Conservation (phyloP, 1,140 invertebrate species). For the Zaprionus ghesquierei region DNA sequence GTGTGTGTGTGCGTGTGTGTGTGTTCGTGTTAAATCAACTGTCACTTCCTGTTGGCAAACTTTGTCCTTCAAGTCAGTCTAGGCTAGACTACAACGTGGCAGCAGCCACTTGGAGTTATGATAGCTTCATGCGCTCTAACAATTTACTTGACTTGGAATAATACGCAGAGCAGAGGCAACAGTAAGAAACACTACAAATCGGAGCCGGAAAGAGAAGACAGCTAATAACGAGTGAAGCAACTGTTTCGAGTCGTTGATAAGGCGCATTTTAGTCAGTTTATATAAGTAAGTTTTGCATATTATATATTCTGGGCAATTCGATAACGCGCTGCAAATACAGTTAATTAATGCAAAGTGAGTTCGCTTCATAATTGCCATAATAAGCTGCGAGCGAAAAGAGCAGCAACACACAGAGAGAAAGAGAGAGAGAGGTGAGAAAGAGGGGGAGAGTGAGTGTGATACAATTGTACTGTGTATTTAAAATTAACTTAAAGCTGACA, state of each 20-base stretch:
- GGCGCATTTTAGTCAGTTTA: neutral
- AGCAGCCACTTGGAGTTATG: conserved; percentile 64
- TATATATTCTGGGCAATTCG: neutral
- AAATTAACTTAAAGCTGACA: conserved; percentile 10
- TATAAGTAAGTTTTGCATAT: neutral
- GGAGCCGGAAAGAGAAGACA: conserved; percentile 1
- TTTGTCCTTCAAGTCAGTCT: conserved; percentile 56
- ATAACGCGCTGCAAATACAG: neutral
- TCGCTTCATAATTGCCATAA: neutral
- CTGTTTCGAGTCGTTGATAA: neutral
- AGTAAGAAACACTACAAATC: neutral
- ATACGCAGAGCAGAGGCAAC: conserved; percentile 5
- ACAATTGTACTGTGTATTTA: neutral
- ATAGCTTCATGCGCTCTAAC: conserved; percentile 70
- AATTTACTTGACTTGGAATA: conserved; percentile 61
- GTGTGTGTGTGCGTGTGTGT: conserved; percentile 8
- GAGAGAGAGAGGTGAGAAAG: no score
- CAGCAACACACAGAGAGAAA: neutral
- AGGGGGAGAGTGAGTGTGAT: no score
- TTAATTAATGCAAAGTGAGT: neutral
- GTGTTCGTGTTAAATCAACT: conserved; percentile 74
- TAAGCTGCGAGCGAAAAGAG: neutral
- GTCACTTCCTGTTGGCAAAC: conserved; percentile 76
- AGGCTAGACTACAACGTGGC: conserved; percentile 9
- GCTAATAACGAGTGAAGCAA: neutral